Evolutionary conservation across 2,113 vertebrate species (phyloP), one percentile per base, ranked within the genome.

Genomic region (Gasterosteus aculeatus): DNA sequence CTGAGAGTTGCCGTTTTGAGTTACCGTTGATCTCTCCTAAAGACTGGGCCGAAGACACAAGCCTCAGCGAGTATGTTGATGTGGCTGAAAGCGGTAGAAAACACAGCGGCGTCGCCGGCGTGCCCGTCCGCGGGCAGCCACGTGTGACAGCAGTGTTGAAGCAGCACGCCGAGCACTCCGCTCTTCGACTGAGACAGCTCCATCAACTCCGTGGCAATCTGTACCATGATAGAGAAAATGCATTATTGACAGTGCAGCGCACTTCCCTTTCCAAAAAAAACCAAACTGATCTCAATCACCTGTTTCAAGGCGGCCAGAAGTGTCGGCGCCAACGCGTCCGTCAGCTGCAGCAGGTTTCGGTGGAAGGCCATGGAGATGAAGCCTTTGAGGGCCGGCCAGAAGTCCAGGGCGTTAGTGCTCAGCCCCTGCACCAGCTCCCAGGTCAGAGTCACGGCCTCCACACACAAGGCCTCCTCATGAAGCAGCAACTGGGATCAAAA

Each of bases 11-110:
- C 35, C 15, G 73, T 7, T 0, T 22, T 54, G 4, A 53, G 15
- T 63, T 93, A 98, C 98, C 97, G 95, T 49, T 98, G 97, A 86
- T 99, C 97, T 87, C 90, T 95, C 80, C 97, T 94, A 87, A 96
- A 97, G 67, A 98, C 95, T 12, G 96, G 94, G 61, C 97, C 97
- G 69, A 97, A 96, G 18, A 96, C 68, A 75, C 97, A 98, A 0
- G 95, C 97, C 84, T 98, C 97, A 2, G 92, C 83, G 60, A 97
- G 75, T 46, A 98, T 92, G 84, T 95, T 85, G 15, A 94, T 80
- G 14, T 98, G 94, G 77, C 78, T 91, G 69, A 94, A 89, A 85
- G 96, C 94, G 77, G 92, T 94, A 56, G 91, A 88, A 63, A 97
- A 94, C 29, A 71, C 56, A 0, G 67, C 49, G 63, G 59, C 60